Evolutionary conservation across 2,797 vertebrate genomes (phyloP), one percentile per base, ranked within the genome.

Genomic region (Acridotheres tristis): DNA sequence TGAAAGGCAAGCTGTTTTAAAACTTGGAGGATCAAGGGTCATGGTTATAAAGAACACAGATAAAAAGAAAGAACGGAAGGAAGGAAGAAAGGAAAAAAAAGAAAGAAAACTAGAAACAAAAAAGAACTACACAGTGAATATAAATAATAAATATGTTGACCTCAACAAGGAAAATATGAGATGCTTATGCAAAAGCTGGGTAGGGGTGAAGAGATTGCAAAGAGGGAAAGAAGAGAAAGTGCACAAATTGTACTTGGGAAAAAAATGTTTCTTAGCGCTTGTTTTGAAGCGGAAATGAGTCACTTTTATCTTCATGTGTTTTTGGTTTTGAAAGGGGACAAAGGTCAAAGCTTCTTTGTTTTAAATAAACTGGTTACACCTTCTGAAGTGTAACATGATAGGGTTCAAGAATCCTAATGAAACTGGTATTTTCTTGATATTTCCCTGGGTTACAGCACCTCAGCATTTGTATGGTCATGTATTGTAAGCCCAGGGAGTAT

Each of bases 1-100:
- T 98, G 98, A 99, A 98, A 99, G 98, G 98, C 97, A 98, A 98
- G 98, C 98, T 98, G 98, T 98, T 99, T 98, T 98, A 98, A 99
- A 98, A 98, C 98, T 98, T 97, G 97, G 98, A 98, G 96, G 98
- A 98, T 98, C 98, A 98, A 98, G 98, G 98, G 98, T 99, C 98
- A 98, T 96, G 96, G 97, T 98, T 98, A 98, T 98, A 98, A 99
- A 98, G 98, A 98, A 98, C 95, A 93, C 95, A 98, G 97, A 98
- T 98, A 95, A 97, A 98, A 98, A 98, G 97, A 97, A 95, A 95
- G 97, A 96, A 55, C 55, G 51, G 89, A 97, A 97, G 97, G 96
- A 97, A 97, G 40, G 40, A 40, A 40, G 40, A 14, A 14, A 40
- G 40, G 42, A 43, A 43, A 13, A 13, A 96, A 95, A 97, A 71